These are phyloP conservation scores for Thereva unica DNA, from an alignment of 2,888 invertebrate genomes.

Conservation along the genomic window DNA sequence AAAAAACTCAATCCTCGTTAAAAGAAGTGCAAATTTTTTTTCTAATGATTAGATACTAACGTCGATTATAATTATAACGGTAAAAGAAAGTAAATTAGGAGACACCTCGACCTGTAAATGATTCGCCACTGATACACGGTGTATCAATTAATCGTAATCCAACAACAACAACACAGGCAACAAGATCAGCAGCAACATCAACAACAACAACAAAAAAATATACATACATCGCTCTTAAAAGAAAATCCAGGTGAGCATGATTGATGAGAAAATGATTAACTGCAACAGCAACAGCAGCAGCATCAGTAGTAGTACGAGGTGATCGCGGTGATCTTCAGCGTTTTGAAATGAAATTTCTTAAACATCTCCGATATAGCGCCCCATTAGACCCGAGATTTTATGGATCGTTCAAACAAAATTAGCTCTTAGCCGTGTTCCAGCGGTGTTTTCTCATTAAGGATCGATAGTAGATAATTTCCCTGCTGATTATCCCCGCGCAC, in stretches of 20 bases:
- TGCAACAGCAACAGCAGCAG: not conserved
- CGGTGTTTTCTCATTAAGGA: constrained; percentile 19
- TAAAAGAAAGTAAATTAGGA: no score
- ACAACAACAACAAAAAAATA: no score
- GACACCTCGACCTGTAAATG: no score
- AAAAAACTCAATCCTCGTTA: no score
- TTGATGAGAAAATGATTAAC: constrained; percentile 31
- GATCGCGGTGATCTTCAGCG: constrained; percentile 9
- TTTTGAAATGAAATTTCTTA: constrained; percentile 18
- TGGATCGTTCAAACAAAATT: constrained; percentile 2
- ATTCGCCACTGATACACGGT: no score
- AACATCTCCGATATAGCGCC: constrained; percentile 2
- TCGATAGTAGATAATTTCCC: constrained; percentile 24
- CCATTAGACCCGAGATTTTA: constrained; percentile 20
- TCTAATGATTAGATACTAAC: no score
- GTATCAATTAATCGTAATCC: no score
- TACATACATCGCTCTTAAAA: not conserved
- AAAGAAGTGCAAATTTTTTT: no score
- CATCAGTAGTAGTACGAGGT: no score
- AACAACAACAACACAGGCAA: no score
- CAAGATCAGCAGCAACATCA: no score
- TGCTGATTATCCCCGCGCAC: constrained; percentile 20
- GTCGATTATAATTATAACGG: no score
- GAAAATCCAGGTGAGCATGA: constrained; percentile 25
- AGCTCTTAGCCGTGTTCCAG: not conserved